Base-by-base conservation (phyloP, 2,888 invertebrate genomes). In the Teleogryllus oceanicus region DNA sequence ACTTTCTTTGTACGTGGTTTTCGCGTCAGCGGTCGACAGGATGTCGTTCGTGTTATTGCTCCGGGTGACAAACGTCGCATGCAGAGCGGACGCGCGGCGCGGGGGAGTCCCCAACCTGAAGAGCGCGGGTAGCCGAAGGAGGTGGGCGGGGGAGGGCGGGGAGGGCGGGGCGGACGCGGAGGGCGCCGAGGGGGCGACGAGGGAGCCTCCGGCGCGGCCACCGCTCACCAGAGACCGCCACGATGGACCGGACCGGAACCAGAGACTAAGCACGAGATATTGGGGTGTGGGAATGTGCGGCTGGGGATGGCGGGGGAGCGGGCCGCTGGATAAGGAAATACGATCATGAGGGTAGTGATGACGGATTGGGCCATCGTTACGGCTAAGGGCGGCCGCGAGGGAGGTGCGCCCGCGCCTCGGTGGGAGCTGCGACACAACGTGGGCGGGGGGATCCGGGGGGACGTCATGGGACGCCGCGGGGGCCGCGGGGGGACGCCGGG, bases 241-340 rank as follows among this genome's bases (percentile, higher is more conserved):
- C 62, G 62, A 62, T 62, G 62, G 62, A 62, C 62, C 62, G 62
- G 62, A 62, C 62, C 62, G n/a, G 62, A 62, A 62, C 16, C 62
- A 13, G 62, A 13, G 62, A 62, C 62, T 62, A 62, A 62, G 62
- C n/a, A 62, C 16, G 62, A 62, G 62, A 62, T 62, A 62, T 62
- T 62, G 62, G 62, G n/a, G 62, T 18, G 62, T 4, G 62, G 62
- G 62, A 62, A 62, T 12, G 62, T n/a, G 62, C n/a, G n/a, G 62
- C 62, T n/a, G 16, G 62, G 62, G 62, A 62, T 62, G 13, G 62
- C 62, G 62, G n/a, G 62, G n/a, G 62, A 62, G 62, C 16, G 62
- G 13, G 13, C 62, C 62, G 13, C 62, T n/a, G 62, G 62, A 62
- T 62, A 62, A 62, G 62, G 62, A 62, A 62, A 62, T 62, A 62